A percentile compares a stretch with the other conserved stretches of the same genome.
These are phyloP conservation scores for Tor tambroides DNA, from an alignment of 2,113 vertebrate species.

Conservation along the genomic window DNA sequence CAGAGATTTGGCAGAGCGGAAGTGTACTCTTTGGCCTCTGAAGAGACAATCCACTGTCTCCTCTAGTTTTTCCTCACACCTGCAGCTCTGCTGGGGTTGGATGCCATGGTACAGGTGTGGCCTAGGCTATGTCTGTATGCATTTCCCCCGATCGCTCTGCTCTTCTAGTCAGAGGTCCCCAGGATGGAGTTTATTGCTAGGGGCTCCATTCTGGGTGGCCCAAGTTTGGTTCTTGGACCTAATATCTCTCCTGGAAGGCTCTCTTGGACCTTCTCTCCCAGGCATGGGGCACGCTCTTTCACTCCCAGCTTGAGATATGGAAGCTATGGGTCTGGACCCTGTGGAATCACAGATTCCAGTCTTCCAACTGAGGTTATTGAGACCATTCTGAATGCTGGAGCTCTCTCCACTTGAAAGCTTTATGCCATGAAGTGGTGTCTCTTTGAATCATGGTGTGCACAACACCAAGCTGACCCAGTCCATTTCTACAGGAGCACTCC, in stretches of 20 bases:
- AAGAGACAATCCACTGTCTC: background rate
- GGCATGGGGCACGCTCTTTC: no score
- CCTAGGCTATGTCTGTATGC: background rate
- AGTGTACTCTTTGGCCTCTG: background rate
- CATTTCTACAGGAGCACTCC: no score
- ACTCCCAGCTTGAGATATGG: no score
- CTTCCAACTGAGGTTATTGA: background rate
- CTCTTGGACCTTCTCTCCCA: no score
- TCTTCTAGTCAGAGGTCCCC: background rate
- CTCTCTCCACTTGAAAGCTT: no score
- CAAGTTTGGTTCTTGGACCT: no score
- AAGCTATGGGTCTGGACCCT: background rate
- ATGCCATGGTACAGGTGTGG: background rate
- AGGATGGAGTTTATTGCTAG: background rate
- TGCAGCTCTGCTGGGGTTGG: background rate
- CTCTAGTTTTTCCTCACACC: background rate
- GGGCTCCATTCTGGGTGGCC: background rate
- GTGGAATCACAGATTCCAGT: no score
- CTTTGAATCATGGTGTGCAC: no score
- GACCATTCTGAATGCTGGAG: background rate
- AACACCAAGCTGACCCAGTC: no score
- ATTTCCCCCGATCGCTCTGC: background rate
- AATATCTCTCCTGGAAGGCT: no score
- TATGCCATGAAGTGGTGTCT: no score
- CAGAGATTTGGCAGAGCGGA: background rate